Conservation (phyloP, 2,888 invertebrate species). For the Octonoba sinensis region DNA sequence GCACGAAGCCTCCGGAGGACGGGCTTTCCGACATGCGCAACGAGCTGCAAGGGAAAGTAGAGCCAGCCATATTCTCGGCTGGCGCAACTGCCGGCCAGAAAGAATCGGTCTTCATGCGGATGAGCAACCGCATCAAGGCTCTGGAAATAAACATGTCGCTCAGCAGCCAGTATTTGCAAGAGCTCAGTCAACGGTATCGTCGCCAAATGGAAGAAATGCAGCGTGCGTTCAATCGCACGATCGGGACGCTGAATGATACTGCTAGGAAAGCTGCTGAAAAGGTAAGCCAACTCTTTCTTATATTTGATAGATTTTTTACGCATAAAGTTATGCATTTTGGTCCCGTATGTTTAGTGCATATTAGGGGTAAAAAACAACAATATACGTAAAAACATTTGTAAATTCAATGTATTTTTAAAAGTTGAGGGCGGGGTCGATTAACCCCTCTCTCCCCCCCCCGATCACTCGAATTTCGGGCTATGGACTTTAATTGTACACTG, state of each 20-base stretch:
- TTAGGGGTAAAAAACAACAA: background rate
- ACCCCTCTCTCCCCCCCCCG: too few species aligned
- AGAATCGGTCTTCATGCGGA: constrained; percentile 94
- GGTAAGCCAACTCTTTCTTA: constrained; percentile 66
- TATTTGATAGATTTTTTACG: background rate
- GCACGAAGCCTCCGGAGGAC: constrained; percentile 13
- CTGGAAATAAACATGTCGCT: constrained; percentile 97
- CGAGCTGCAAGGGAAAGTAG: constrained; percentile 43
- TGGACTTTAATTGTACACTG: too few species aligned
- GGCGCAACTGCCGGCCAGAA: constrained; percentile 76
- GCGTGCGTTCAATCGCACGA: constrained; percentile 73
- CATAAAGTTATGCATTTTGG: background rate
- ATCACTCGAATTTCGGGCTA: too few species aligned
- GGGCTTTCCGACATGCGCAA: constrained; percentile 29
- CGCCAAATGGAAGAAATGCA: constrained; percentile 97
- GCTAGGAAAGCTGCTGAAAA: constrained; percentile 76
- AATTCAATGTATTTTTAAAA: too few species aligned
- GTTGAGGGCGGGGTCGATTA: too few species aligned
- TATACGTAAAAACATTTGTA: too few species aligned
- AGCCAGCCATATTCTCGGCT: constrained; percentile 33
- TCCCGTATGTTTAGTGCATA: background rate
- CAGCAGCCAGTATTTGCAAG: constrained; percentile 95
- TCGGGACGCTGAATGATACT: constrained; percentile 75
- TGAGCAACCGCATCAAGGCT: constrained; percentile 95
- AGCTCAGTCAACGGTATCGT: constrained; percentile 93